Evolutionary conservation across 2,797 vertebrate species (phyloP).

Genomic region (Mormyrus hasselquistii): DNA sequence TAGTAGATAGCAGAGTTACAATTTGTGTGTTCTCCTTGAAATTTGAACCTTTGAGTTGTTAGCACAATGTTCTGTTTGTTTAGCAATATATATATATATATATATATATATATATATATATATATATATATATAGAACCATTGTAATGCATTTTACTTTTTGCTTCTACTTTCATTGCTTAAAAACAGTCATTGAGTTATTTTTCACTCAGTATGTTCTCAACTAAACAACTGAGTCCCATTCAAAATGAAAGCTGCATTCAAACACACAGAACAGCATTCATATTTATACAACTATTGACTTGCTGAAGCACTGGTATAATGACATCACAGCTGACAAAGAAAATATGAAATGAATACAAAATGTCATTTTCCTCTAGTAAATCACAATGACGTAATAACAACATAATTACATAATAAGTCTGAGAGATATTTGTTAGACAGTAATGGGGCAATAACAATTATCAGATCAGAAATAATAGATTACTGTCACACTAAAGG

Average conservation of each 20-base stretch:
- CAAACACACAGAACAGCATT: neutral
- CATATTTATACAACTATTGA: neutral
- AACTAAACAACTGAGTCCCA: neutral
- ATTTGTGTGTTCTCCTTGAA: no score
- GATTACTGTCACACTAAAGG: neutral
- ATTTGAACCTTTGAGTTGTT: no score
- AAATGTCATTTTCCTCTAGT: neutral
- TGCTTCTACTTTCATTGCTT: neutral
- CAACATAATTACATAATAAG: conserved; percentile 3
- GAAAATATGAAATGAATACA: neutral
- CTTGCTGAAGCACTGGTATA: neutral
- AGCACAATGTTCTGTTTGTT: no score
- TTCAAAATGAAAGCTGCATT: neutral
- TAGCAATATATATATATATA: no score
- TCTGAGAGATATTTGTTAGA: neutral
- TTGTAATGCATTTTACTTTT: neutral
- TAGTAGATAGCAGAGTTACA: no score
- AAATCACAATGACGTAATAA: neutral
- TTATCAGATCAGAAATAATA: neutral
- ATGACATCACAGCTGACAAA: neutral
- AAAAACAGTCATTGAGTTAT: neutral
- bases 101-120: neutral
- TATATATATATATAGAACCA: no score
- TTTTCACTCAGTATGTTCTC: neutral
- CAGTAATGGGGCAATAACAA: neutral